Evolutionary conservation across 1,140 invertebrate species (phyloP).

Genomic region (Cydia fagiglandana): DNA sequence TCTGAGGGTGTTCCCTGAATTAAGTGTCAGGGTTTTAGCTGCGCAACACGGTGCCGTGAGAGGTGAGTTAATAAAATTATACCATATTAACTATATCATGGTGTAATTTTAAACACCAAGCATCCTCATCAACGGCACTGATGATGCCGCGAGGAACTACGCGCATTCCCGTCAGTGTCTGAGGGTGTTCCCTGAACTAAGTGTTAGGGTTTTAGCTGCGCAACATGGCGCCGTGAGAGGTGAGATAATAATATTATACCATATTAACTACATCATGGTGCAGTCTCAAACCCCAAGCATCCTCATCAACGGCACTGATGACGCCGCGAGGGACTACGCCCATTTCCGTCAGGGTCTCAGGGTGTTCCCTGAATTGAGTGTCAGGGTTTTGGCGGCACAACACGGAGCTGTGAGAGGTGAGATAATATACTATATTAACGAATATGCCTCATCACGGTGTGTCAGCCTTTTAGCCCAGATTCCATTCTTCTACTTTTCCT

Average conservation of each 20-base stretch:
- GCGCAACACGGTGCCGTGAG: conserved; percentile 22
- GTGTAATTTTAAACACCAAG: no score
- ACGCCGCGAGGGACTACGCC: conserved; percentile 90
- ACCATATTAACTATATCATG: no score
- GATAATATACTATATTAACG: no score
- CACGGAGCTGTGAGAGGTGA: neutral
- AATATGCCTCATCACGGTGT: no score
- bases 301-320: conserved; percentile 89
- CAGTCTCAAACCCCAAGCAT: conserved; percentile 92
- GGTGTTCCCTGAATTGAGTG: conserved; percentile 90
- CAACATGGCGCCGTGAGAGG: conserved; percentile 1
- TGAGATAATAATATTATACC: no score
- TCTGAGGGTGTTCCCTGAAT: conserved; percentile 90
- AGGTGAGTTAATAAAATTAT: no score
- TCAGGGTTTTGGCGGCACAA: conserved; percentile 79
- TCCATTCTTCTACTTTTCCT: no score
- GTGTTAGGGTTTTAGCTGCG: conserved; percentile 81
- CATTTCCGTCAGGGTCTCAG: conserved; percentile 90
- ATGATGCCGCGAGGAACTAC: conserved; percentile 88
- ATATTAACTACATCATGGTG: conserved; percentile 86
- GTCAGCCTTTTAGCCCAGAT: no score
- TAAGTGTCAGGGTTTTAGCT: conserved; percentile 82
- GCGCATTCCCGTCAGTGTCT: conserved; percentile 91
- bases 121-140: no score
- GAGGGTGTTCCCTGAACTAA: conserved; percentile 90